Base-by-base conservation (phyloP, 2,888 invertebrate species). In the Pristionchus entomophagus region DNA sequence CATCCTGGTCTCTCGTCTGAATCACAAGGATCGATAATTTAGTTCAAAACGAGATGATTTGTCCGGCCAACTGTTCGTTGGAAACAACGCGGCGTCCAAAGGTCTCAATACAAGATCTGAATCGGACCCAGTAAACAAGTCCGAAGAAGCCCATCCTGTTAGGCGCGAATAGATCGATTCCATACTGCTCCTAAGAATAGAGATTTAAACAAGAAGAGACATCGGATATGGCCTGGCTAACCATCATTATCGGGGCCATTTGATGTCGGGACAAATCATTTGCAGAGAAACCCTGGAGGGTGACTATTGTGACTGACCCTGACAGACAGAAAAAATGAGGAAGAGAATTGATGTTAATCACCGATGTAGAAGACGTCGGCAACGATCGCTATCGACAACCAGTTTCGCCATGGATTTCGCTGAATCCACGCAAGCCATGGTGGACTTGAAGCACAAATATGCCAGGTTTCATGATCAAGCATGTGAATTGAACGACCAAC, bases 351-450 rank as follows among this genome's bases (percentile, higher is more conserved):
- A 10, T 5, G 26, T 0, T 12, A 69, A 32, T 35, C 19, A 69
- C 65, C 35, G 12, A 69, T 38, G 38, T 38, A 69, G 22, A 8
- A 22, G 0, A 38, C 10, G 19, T 69, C 65, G 6, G 35, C 35
- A 38, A 38, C 17, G 38, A 38, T 5, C 0, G 65, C 65, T 10
- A 69, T 69, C 6, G 65, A 12, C 4, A 69, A 1, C 65, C 65
- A 69, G 10, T 69, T 69, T 6, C 65, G 65, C 65, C 65, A 69
- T 22, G 65, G n/a, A n/a, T n/a, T n/a, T n/a, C n/a, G n/a, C n/a
- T n/a, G n/a, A n/a, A n/a, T n/a, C n/a, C n/a, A n/a, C n/a, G n/a
- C n/a, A n/a, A n/a, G n/a, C n/a, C n/a, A n/a, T n/a, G n/a, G n/a
- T n/a, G n/a, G n/a, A n/a, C n/a, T n/a, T n/a, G n/a, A n/a, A n/a